phyloP scores from a whole-genome alignment of 2,888 invertebrate species.

The Brachyptera risi region DNA sequence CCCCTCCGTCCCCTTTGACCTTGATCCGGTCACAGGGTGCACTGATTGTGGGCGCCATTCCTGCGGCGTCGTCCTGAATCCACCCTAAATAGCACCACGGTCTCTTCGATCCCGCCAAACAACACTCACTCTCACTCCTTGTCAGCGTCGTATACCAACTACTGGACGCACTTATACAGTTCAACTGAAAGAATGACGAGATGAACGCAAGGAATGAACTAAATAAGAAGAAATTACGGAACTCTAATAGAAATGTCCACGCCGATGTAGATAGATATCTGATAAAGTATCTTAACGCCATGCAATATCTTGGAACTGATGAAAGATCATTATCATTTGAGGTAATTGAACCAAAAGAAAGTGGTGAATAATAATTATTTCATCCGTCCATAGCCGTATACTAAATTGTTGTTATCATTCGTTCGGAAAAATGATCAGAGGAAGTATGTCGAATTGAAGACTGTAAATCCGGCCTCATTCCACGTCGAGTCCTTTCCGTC shows the following conservation, averaged over 20 bases:
- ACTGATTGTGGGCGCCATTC: conserved; percentile 33
- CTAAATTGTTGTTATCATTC: conserved; percentile 27
- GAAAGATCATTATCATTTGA: not conserved
- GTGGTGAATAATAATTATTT: conserved; percentile 6
- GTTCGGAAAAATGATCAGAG: conserved; percentile 71
- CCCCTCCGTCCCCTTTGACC: conserved; percentile 1
- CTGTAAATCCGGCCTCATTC: conserved; percentile 71
- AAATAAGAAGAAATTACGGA: conserved; percentile 22
- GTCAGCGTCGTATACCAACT: conserved; percentile 21
- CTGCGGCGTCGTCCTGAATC: conserved; percentile 1
- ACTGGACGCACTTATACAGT: conserved; percentile 1
- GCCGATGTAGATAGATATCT: conserved; percentile 15
- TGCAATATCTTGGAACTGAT: not conserved
- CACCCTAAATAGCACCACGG: conserved; percentile 22
- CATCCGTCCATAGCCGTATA: conserved; percentile 22
- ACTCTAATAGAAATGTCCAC: conserved; percentile 21
- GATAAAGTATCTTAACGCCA: conserved; percentile 22
- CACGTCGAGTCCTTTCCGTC: conserved; percentile 43
- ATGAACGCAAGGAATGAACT: conserved; percentile 22
- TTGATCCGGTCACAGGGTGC: conserved; percentile 39
- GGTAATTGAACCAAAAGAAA: conserved; percentile 5
- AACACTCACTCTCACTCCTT: not conserved
- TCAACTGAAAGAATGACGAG: conserved; percentile 1
- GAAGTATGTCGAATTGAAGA: conserved; percentile 74
- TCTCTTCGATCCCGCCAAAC: not conserved